A percentile compares a stretch with the other conserved stretches of the same genome.
phyloP scores from a whole-genome alignment of 2,797 vertebrate species.

The Artibeus lituratus region DNA sequence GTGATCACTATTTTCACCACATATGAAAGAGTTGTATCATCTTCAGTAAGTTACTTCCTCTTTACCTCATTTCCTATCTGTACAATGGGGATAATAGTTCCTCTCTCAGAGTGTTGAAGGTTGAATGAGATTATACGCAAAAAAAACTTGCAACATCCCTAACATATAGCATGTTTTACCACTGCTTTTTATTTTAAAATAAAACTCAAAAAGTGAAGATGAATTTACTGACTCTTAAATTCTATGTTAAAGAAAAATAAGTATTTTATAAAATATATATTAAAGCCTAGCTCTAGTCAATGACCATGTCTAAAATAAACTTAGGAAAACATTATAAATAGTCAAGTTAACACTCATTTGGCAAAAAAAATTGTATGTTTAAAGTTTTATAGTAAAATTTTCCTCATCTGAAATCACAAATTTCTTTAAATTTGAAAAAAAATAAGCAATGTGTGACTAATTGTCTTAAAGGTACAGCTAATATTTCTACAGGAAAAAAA shows the following conservation, averaged over 20 bases:
- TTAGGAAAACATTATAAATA: conserved; percentile 8
- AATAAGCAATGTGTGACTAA: background rate
- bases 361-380: background rate
- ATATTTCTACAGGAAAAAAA: background rate
- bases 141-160: background rate
- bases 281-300: background rate
- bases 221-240: conserved; percentile 13
- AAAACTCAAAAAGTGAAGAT: background rate
- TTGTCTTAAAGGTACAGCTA: background rate
- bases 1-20: background rate
- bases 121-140: background rate
- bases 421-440: background rate
- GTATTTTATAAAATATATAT: background rate
- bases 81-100: background rate
- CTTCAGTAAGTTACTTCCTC: background rate
- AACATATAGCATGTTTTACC: background rate
- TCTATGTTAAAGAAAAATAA: conserved; percentile 5
- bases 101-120: background rate
- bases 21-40: background rate
- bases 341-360: background rate
- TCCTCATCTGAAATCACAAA: background rate
- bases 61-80: background rate
- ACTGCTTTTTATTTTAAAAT: background rate
- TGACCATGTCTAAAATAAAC: background rate
- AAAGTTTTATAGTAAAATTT: background rate